A percentile compares a stretch with the other conserved stretches of the same genome.
Conservation (phyloP, 2,797 vertebrate genomes). For the Ataeniobius toweri region DNA sequence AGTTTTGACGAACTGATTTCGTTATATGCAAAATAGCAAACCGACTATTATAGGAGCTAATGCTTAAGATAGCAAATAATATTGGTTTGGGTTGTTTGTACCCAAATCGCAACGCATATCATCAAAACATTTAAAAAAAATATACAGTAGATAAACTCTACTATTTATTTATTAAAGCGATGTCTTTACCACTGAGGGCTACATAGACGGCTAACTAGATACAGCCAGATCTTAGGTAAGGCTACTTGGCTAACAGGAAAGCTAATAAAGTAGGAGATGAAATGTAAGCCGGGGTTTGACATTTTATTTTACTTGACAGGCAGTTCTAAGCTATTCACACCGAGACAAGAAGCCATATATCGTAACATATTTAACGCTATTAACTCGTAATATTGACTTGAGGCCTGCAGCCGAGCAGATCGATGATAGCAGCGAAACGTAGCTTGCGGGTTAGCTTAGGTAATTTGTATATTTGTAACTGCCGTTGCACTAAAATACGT, state of each 20-base stretch:
- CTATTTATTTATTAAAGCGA: neutral
- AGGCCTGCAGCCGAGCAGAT: slow-evolving; percentile 62
- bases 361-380: neutral
- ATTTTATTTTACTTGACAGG: neutral
- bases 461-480: slow-evolving; percentile 44
- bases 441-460: slow-evolving; percentile 58
- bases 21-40: neutral
- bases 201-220: slow-evolving; percentile 18
- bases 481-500: slow-evolving; percentile 19
- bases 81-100: neutral
- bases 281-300: neutral
- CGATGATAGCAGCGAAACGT: slow-evolving; percentile 47
- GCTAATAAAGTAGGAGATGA: slow-evolving; percentile 25
- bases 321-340: rapidly evolving
- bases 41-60: neutral
- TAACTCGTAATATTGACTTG: slow-evolving; percentile 13
- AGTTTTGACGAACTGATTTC: neutral
- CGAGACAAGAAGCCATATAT: neutral
- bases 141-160: neutral
- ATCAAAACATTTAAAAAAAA: neutral
- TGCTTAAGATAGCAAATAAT: neutral
- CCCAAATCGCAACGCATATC: neutral
- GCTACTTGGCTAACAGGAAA: slow-evolving; percentile 47
- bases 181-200: slow-evolving; percentile 6
- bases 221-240: slow-evolving; percentile 12